Conservation (phyloP, 2,797 vertebrate genomes). For the Falco naumanni region DNA sequence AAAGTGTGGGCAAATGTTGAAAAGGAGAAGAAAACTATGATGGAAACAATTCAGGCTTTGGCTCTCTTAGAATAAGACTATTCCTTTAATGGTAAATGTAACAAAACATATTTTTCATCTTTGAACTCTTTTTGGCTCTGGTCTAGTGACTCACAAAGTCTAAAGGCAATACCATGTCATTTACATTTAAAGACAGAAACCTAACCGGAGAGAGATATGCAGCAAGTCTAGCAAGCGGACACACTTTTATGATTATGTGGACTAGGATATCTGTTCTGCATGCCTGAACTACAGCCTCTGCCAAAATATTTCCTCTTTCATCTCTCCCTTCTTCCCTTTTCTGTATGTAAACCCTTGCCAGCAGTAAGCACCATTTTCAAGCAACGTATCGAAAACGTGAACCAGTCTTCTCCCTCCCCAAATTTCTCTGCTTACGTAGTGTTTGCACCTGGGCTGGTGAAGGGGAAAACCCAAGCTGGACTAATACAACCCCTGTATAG, state of each 20-base stretch:
- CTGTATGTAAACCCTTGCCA: not conserved
- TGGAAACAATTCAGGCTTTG: not conserved
- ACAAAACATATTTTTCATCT: conserved; percentile 15
- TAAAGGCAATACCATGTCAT: conserved; percentile 13
- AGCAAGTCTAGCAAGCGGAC: conserved; percentile 39
- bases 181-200: conserved; percentile 47
- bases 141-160: not conserved
- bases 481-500: not conserved
- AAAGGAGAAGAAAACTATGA: conserved; percentile 8
- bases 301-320: conserved; percentile 46
- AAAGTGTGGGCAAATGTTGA: not conserved
- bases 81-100: not conserved
- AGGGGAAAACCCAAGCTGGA: conserved; percentile 39
- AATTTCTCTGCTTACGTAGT: not conserved
- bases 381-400: not conserved
- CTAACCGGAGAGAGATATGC: not conserved
- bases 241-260: conserved; percentile 59
- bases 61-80: not conserved
- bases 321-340: not conserved
- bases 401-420: not conserved
- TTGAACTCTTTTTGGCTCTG: conserved; percentile 37
- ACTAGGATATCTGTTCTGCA: conserved; percentile 56
- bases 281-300: conserved; percentile 39
- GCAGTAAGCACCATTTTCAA: conserved; percentile 13
- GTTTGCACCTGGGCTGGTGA: conserved; percentile 56